Evolutionary conservation across 2,888 invertebrate species (phyloP), one percentile per base, ranked within the genome.

Genomic region (Eumacrocentrus americanus): DNA sequence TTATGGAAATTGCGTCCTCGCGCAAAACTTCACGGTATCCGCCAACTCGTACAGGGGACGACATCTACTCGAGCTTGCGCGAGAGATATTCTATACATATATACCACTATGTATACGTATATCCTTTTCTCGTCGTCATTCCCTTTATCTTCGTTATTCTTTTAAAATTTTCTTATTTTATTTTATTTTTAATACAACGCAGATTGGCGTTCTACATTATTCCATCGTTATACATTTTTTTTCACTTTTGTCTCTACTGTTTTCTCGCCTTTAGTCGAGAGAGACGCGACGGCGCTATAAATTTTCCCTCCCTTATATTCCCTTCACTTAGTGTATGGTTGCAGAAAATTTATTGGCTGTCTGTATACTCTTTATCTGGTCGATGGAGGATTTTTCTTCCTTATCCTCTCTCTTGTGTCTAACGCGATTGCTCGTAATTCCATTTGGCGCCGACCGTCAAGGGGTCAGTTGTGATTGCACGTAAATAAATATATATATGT

Each of bases 1-100:
- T 75, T 75, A 78, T 77, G 77, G 76, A 77, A 77, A 79, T 76
- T 71, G 70, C 68, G 64, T 52, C 62, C 68, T 63, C 66, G 65
- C 64, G 63, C 60, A 47, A 38, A 58, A 47, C 42, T 52, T 44
- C 37, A 22, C 48, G 35, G 23, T 12, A 46, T n/a, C n/a, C n/a
- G n/a, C 44, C 22, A 55, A 44, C 22, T 48, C 18, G 37, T 37
- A 56, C 47, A 23, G 55, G 50, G 22, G 38, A 52, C 54, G 54
- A 62, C 51, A 40, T 35, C 55, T 55, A 48, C 48, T 20, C 34
- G 40, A 52, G 55, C 62, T 62, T 61, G n/a, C n/a, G n/a, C n/a
- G n/a, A n/a, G n/a, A n/a, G n/a, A n/a, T n/a, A n/a, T n/a, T n/a
- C n/a, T n/a, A n/a, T n/a, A n/a, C n/a, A n/a, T n/a, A n/a, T n/a